Evolutionary conservation across 2,797 vertebrate species (phyloP).

Genomic region (Squalus acanthias): DNA sequence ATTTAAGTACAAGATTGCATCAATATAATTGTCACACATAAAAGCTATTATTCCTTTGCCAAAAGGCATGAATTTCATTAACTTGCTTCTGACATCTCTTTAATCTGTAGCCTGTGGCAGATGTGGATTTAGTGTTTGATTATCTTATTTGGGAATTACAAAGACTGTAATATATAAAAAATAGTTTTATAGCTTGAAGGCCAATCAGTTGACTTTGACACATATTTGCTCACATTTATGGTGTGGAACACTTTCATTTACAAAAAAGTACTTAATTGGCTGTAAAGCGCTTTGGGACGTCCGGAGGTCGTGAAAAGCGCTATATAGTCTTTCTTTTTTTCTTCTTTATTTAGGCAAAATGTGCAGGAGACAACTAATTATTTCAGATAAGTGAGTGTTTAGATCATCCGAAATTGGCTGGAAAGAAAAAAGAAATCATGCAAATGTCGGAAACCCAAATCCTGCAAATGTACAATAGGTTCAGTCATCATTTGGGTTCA

Average conservation of each 20-base stretch:
- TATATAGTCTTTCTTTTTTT: too few species aligned
- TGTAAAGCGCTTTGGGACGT: too few species aligned
- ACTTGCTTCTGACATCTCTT: constrained; percentile 22
- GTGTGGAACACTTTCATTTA: neutral
- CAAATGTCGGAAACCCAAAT: neutral
- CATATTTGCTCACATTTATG: neutral
- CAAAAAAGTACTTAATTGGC: too few species aligned
- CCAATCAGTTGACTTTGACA: neutral
- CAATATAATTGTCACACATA: constrained; percentile 20
- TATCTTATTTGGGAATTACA: constrained; percentile 16
- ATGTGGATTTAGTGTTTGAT: neutral
- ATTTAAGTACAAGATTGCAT: constrained; percentile 2
- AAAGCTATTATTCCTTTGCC: constrained; percentile 7
- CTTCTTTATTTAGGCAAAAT: neutral
- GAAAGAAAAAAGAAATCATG: neutral
- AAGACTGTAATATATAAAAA: neutral
- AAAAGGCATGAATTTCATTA: constrained; percentile 29
- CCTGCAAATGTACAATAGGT: neutral
- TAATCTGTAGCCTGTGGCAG: constrained; percentile 31
- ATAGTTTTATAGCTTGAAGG: constrained; percentile 10
- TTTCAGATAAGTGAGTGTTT: constrained; percentile 3
- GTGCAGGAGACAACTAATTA: neutral
- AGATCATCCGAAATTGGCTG: neutral
- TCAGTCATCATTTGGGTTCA: neutral
- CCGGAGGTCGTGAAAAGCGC: too few species aligned